These are phyloP conservation scores for Bilobella aurantiaca DNA, from an alignment of 1,140 invertebrate species.

Conservation along the genomic window DNA sequence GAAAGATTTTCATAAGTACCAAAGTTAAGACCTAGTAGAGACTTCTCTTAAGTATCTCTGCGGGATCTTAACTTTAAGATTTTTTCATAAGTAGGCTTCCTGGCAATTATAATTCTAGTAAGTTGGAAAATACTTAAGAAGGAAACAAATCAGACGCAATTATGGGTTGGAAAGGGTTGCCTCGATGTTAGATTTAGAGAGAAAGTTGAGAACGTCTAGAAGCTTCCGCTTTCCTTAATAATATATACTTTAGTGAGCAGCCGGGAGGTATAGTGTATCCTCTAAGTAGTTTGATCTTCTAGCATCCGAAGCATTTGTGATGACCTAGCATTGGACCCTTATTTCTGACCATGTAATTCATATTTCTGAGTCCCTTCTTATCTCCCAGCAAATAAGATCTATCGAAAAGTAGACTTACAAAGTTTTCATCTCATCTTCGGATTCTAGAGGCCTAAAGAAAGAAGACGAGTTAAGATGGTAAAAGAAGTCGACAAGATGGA, in stretches of 20 bases:
- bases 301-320: constrained; percentile 31
- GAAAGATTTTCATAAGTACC: too few relatives aligned
- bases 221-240: constrained; percentile 2
- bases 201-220: constrained; percentile 1
- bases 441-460: neutral
- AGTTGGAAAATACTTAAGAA: too few relatives aligned
- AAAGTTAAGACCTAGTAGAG: too few relatives aligned
- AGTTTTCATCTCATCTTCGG: constrained; percentile 1
- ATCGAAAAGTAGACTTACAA: constrained; percentile 15
- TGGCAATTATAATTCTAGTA: too few relatives aligned
- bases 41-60: too few relatives aligned
- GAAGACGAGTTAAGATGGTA: neutral
- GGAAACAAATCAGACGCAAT: too few relatives aligned
- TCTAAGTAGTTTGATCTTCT: constrained; percentile 4
- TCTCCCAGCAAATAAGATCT: constrained; percentile 20
- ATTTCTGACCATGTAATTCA: constrained; percentile 19
- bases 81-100: too few relatives aligned
- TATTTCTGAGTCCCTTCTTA: constrained; percentile 19
- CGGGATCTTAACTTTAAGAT: too few relatives aligned
- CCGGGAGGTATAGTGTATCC: constrained; percentile 7
- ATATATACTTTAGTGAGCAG: constrained; percentile 1
- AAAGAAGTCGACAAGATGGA: constrained; percentile 31
- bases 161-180: too few relatives aligned
- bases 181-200: too few relatives aligned
- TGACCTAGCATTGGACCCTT: constrained; percentile 24